A percentile compares a stretch with the other conserved stretches of the same genome.
phyloP scores from a whole-genome alignment of 1,140 invertebrate genomes.

The Eurosta solidaginis region DNA sequence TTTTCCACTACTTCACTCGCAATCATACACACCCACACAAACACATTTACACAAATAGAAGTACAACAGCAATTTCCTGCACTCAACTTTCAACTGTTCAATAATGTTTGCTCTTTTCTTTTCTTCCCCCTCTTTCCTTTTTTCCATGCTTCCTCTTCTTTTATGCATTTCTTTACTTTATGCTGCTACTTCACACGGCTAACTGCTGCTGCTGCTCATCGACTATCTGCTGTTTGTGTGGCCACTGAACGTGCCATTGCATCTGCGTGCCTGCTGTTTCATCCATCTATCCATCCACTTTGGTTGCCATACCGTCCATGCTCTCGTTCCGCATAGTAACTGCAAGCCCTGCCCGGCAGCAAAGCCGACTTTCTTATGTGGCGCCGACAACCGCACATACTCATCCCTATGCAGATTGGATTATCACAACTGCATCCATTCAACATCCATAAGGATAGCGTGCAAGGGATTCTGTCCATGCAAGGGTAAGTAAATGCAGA shows the following conservation, averaged over 20 bases:
- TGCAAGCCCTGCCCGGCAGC: slow-evolving; percentile 79
- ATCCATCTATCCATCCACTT: background rate
- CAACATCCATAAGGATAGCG: slow-evolving; percentile 71
- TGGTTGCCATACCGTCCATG: background rate
- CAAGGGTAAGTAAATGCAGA: slow-evolving; percentile 61
- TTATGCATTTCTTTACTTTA: slow-evolving; percentile 5
- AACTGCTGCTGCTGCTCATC: background rate
- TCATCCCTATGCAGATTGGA: slow-evolving; percentile 86
- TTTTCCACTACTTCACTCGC: slow-evolving; percentile 34
- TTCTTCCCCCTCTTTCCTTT: background rate
- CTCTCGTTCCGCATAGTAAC: slow-evolving; percentile 60
- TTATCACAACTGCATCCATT: slow-evolving; percentile 90
- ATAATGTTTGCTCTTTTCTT: background rate
- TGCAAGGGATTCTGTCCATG: slow-evolving; percentile 92
- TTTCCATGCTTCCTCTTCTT: background rate
- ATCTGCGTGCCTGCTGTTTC: background rate
- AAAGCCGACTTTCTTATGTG: slow-evolving; percentile 83
- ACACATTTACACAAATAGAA: background rate
- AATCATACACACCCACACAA: slow-evolving; percentile 16
- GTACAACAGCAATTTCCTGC: background rate
- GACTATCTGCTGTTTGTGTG: background rate
- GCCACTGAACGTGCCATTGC: background rate
- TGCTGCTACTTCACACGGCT: background rate
- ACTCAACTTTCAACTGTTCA: slow-evolving; percentile 39
- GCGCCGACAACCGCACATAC: slow-evolving; percentile 90